Evolutionary conservation across 2,113 vertebrate genomes (phyloP).

Genomic region (Nesospiza acunhae): DNA sequence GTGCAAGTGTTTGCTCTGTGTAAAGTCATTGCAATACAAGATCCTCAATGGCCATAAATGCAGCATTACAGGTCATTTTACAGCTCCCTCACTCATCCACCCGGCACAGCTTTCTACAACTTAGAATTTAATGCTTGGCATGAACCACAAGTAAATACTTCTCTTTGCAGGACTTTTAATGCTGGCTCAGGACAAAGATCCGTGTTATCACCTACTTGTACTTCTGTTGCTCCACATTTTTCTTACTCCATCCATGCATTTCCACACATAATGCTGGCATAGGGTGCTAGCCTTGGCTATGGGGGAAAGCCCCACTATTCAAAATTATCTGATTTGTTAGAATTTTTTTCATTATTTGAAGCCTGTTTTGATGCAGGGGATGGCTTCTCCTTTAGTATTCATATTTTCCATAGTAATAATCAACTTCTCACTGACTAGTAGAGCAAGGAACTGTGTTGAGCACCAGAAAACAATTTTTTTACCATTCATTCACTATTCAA

Average conservation of each 20-base stretch:
- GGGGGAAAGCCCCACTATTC: neutral
- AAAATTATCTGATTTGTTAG: neutral
- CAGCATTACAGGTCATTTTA: neutral
- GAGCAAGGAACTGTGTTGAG: neutral
- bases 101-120: neutral
- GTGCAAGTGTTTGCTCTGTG: neutral
- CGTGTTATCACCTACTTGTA: rapidly evolving
- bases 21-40: neutral
- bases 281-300: neutral
- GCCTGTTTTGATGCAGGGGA: neutral
- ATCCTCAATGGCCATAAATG: neutral
- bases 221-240: neutral
- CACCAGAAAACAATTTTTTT: neutral
- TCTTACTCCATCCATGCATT: neutral
- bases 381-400: neutral
- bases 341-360: neutral
- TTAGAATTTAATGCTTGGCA: neutral
- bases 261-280: rapidly evolving
- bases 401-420: neutral
- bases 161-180: neutral
- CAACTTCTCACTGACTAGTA: neutral
- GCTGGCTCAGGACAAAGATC: neutral
- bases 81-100: neutral
- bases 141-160: neutral
- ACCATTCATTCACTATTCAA: neutral